These are phyloP conservation scores for Bufotes viridis DNA, from an alignment of 2,797 vertebrate species.

Conservation along the genomic window DNA sequence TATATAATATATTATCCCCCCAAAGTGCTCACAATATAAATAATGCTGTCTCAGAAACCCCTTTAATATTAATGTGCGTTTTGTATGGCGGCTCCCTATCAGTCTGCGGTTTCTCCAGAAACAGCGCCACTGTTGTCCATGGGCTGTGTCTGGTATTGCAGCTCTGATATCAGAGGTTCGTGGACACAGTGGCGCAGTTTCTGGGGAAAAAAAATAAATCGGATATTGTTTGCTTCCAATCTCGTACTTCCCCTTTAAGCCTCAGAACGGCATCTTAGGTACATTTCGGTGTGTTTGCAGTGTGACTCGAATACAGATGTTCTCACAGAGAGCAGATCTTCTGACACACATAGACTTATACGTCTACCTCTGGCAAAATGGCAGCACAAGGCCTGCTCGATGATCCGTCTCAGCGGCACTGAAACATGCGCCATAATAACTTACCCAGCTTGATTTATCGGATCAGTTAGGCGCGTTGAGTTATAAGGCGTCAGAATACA, in stretches of 20 bases:
- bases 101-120: too few relatives aligned
- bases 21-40: too few relatives aligned
- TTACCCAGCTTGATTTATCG: conserved; percentile 25
- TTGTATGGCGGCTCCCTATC: too few relatives aligned
- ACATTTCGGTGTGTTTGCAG: not conserved
- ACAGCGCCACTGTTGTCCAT: too few relatives aligned
- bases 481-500: conserved; percentile 16
- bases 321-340: not conserved
- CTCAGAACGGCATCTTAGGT: not conserved
- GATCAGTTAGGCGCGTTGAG: not conserved
- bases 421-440: conserved; percentile 12
- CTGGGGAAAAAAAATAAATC: too few relatives aligned
- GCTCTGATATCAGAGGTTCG: too few relatives aligned
- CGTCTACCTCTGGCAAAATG: conserved; percentile 15
- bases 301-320: not conserved
- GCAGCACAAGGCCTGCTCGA: not conserved
- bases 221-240: too few relatives aligned
- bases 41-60: too few relatives aligned
- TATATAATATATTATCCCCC: too few relatives aligned
- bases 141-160: too few relatives aligned
- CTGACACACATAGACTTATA: not conserved
- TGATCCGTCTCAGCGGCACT: conserved; percentile 8
- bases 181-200: too few relatives aligned
- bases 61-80: too few relatives aligned
- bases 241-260: not conserved